Evolutionary conservation across 2,113 vertebrate species (phyloP).

Genomic region (Trogon surrucura): DNA sequence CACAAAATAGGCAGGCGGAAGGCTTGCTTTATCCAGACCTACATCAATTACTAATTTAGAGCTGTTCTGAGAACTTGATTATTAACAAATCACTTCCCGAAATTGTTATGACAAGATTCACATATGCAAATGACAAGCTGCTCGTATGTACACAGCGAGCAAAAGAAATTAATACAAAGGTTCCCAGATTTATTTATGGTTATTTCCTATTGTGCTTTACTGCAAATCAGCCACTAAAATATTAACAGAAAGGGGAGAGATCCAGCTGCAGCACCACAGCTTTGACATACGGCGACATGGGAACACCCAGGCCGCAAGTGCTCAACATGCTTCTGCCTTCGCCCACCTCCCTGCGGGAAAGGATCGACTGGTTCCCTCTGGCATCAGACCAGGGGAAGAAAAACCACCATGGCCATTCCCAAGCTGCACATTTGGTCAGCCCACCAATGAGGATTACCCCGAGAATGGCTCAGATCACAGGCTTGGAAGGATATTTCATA

Average conservation of each 20-base stretch:
- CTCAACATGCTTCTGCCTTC: not conserved
- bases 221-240: slow-evolving; percentile 53
- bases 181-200: slow-evolving; percentile 63
- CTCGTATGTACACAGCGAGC: slow-evolving; percentile 66
- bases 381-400: not conserved
- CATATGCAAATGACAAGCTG: slow-evolving; percentile 76
- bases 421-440: not conserved
- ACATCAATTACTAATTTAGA: slow-evolving; percentile 80
- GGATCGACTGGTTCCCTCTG: not conserved
- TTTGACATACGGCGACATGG: not conserved
- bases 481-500: not conserved
- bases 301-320: not conserved
- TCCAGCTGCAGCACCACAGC: slow-evolving; percentile 12
- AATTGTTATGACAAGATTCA: slow-evolving; percentile 77
- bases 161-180: slow-evolving; percentile 70
- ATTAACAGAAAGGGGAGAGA: not conserved
- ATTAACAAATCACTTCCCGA: slow-evolving; percentile 82
- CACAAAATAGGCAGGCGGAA: slow-evolving; percentile 74
- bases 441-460: not conserved
- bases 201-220: slow-evolving; percentile 64
- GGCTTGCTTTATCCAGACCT: slow-evolving; percentile 70
- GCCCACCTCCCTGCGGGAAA: not conserved
- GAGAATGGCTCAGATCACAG: not conserved
- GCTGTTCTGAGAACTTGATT: slow-evolving; percentile 79
- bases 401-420: not conserved